phyloP scores from a whole-genome alignment of 2,797 vertebrate genomes.

The Mus caroli region DNA sequence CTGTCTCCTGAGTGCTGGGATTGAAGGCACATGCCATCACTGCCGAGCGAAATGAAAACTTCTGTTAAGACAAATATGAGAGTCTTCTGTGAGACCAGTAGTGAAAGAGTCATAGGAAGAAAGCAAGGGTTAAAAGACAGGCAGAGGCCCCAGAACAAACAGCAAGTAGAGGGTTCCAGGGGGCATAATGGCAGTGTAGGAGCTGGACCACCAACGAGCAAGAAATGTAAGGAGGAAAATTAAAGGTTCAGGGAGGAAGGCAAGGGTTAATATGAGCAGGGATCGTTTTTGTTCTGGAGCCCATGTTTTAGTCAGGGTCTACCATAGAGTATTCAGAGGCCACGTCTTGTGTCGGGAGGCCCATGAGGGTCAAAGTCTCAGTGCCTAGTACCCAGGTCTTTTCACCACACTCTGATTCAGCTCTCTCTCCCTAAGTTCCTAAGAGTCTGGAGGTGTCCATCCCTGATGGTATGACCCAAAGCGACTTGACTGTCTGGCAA shows the following conservation, averaged over 20 bases:
- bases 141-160: background rate
- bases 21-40: background rate
- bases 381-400: background rate
- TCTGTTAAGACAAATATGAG: background rate
- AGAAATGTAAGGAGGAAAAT: background rate
- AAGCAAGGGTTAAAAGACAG: background rate
- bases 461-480: background rate
- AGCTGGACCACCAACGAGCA: background rate
- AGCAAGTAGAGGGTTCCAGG: background rate
- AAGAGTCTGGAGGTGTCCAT: background rate
- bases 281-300: background rate
- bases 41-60: background rate
- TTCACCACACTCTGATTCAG: too few species aligned
- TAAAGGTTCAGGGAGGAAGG: background rate
- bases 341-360: background rate
- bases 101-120: background rate
- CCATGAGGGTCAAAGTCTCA: background rate
- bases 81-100: background rate
- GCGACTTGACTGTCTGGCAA: background rate
- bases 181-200: background rate
- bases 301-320: background rate
- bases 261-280: background rate
- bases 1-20: background rate
- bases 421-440: background rate
- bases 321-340: background rate